phyloP scores from a whole-genome alignment of 2,888 invertebrate species.

The Scaptomyza tumidula region DNA sequence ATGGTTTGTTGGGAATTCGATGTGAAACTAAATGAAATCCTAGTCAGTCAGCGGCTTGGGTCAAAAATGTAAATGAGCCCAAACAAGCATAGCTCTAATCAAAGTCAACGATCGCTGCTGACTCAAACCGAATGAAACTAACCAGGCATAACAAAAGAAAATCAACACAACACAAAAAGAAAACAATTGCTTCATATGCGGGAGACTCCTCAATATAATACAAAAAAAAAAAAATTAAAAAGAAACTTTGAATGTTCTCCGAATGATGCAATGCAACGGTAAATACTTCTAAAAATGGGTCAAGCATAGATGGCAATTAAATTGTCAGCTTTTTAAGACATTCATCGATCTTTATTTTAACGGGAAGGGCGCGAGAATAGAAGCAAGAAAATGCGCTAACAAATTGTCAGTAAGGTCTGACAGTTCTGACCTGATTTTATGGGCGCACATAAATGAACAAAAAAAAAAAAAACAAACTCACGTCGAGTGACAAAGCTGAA shows the following conservation, averaged over 20 bases:
- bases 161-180: conserved; percentile 41
- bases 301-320: conserved; percentile 63
- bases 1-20: conserved; percentile 26
- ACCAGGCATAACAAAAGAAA: conserved; percentile 36
- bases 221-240: conserved; percentile 21
- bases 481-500: conserved; percentile 45
- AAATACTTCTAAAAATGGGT: conserved; percentile 64
- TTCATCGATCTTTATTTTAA: conserved; percentile 54
- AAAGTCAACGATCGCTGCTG: conserved; percentile 50
- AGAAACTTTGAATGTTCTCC: conserved; percentile 37
- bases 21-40: conserved; percentile 56
- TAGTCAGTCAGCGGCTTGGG: conserved; percentile 37
- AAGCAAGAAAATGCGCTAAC: conserved; percentile 52
- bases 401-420: conserved; percentile 54
- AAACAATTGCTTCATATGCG: conserved; percentile 41
- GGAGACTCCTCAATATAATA: conserved; percentile 34
- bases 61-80: conserved; percentile 54
- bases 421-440: conserved; percentile 48
- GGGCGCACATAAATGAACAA: conserved; percentile 21
- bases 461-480: conserved; percentile 5
- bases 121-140: conserved; percentile 26
- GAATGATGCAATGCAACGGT: conserved; percentile 69
- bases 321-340: conserved; percentile 66
- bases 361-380: conserved; percentile 5
- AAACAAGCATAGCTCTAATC: conserved; percentile 41